Evolutionary conservation across 1,140 invertebrate genomes (phyloP).

Genomic region (Pseudomyrmex cubaensis): DNA sequence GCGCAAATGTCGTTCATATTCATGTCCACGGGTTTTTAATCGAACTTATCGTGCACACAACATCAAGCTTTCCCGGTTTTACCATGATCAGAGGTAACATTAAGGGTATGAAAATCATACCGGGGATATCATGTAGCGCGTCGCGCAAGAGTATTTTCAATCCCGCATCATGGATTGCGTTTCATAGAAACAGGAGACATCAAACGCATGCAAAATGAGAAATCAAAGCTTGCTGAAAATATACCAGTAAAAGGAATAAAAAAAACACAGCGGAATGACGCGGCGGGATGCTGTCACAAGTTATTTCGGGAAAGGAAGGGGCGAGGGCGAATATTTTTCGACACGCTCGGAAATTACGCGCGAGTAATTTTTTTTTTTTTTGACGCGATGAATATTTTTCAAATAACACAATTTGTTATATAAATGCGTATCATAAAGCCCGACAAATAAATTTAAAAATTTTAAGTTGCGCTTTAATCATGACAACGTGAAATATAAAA

Average conservation of each 20-base stretch:
- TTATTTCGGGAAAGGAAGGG: background rate
- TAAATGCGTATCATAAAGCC: background rate
- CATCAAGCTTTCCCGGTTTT: conserved; percentile 35
- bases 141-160: conserved; percentile 49
- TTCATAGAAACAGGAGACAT: conserved; percentile 52
- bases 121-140: conserved; percentile 32
- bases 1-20: conserved; percentile 19
- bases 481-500: conserved; percentile 1
- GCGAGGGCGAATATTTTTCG: background rate
- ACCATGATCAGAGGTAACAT: conserved; percentile 44
- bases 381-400: background rate
- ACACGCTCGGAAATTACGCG: background rate
- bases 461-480: background rate
- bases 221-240: conserved; percentile 52
- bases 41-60: conserved; percentile 25
- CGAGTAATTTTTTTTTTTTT: no score
- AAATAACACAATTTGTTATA: background rate
- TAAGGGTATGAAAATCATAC: conserved; percentile 56
- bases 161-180: conserved; percentile 49
- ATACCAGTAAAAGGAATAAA: background rate
- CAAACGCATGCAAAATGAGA: conserved; percentile 51
- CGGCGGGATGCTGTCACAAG: background rate
- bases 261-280: conserved; percentile 31
- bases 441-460: conserved; percentile 5
- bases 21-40: conserved; percentile 43